Conservation (phyloP, 2,113 vertebrate species). For the Aptenodytes forsteri region DNA sequence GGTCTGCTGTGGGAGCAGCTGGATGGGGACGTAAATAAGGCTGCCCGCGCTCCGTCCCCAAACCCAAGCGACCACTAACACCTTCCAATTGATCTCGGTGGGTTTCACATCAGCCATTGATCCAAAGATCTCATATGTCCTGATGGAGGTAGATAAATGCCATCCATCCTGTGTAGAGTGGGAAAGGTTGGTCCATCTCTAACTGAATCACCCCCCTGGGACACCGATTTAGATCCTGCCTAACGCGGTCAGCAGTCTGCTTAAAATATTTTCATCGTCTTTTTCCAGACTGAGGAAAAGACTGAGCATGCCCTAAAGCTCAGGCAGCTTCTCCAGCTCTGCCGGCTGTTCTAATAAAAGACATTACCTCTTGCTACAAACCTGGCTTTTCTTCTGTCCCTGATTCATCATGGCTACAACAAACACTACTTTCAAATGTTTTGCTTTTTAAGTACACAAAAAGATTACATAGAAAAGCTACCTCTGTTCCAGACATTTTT, state of each 20-base stretch:
- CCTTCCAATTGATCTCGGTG: fast-evolving
- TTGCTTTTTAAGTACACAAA: not conserved
- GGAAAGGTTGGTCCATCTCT: no score
- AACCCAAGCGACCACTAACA: not conserved
- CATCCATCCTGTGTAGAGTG: not conserved
- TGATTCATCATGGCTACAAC: not conserved
- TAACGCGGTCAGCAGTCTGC: fast-evolving
- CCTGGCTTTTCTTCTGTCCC: not conserved
- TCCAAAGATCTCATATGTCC: not conserved
- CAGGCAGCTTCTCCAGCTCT: not conserved
- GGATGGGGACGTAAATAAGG: not conserved
- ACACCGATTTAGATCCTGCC: not conserved
- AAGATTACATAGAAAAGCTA: not conserved
- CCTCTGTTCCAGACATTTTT: not conserved
- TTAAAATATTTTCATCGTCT: not conserved
- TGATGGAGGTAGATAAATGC: not conserved
- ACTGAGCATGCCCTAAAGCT: not conserved
- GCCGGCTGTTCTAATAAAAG: not conserved
- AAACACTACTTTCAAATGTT: not conserved
- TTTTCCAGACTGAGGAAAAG: not conserved
- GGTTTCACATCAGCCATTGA: not conserved
- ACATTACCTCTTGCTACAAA: not conserved
- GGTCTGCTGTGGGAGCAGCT: not conserved
- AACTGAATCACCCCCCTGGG: fast-evolving
- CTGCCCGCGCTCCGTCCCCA: not conserved